Percentiles rank a stretch among this genome's conserved stretches.
Conservation (phyloP, 2,113 vertebrate genomes). For the Neotragus pygmaeus region DNA sequence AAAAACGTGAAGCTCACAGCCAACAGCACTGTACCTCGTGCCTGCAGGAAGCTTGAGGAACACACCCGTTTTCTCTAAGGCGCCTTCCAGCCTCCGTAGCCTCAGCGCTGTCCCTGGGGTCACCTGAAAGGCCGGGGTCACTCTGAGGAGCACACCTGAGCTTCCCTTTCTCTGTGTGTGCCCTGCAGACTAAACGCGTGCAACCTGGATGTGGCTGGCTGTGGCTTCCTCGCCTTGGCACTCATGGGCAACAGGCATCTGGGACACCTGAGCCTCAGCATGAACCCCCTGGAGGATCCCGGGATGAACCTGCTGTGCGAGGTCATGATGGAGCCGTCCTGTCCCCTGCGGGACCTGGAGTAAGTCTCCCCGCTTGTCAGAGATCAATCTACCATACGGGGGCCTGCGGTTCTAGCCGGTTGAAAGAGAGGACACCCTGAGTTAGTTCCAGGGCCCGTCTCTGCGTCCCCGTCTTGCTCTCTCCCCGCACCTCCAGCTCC, state of each 20-base stretch:
- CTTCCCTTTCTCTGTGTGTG: fast-evolving
- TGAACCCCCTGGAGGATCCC: neutral
- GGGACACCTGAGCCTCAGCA: conserved; percentile 35
- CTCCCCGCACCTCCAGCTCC: too few species aligned
- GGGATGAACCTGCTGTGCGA: conserved; percentile 3
- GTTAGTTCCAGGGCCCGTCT: neutral
- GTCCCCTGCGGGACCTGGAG: conserved; percentile 47
- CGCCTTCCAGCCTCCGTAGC: too few species aligned
- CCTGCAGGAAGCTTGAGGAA: neutral
- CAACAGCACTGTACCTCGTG: fast-evolving
- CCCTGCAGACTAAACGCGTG: conserved; percentile 18
- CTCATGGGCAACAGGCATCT: neutral
- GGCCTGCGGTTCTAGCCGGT: neutral
- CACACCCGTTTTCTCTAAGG: neutral
- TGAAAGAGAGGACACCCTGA: neutral
- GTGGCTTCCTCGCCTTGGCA: neutral
- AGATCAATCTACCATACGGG: fast-evolving
- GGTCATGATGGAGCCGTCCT: neutral
- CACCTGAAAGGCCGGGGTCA: neutral
- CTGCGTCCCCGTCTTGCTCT: neutral
- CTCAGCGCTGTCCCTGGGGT: neutral
- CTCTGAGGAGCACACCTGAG: fast-evolving
- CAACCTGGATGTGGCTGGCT: neutral
- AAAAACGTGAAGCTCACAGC: too few species aligned
- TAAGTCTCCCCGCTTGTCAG: neutral